Percentiles rank a stretch among this genome's conserved stretches.
phyloP scores from a whole-genome alignment of 2,113 vertebrate genomes.

The Symphodus melops region DNA sequence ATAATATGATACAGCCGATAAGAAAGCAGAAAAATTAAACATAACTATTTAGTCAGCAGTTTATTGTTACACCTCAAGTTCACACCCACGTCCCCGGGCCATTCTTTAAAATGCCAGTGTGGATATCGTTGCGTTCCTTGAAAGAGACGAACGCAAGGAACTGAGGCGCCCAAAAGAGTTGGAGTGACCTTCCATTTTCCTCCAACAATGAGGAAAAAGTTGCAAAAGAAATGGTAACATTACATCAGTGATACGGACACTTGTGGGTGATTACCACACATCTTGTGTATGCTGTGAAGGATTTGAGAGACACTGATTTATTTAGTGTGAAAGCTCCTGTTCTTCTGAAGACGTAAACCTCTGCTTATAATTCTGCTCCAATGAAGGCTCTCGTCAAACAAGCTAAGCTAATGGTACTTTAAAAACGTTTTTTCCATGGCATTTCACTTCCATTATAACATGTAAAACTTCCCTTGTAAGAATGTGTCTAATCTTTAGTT shows the following conservation, averaged over 20 bases:
- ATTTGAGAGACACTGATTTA: too few relatives aligned
- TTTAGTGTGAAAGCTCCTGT: too few relatives aligned
- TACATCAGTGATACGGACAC: not conserved
- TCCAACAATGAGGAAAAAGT: not conserved
- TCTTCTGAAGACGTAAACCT: too few relatives aligned
- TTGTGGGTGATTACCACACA: not conserved
- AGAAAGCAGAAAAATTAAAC: not conserved
- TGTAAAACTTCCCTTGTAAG: too few relatives aligned
- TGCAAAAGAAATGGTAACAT: not conserved
- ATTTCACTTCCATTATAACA: too few relatives aligned
- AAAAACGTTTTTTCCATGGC: too few relatives aligned
- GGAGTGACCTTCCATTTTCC: not conserved
- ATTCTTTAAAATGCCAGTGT: not conserved
- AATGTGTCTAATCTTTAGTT: too few relatives aligned
- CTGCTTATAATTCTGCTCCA: too few relatives aligned
- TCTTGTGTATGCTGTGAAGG: not conserved
- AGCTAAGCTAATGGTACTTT: too few relatives aligned
- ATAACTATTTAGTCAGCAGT: not conserved
- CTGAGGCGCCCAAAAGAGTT: not conserved
- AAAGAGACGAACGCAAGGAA: not conserved
- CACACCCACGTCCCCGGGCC: not conserved
- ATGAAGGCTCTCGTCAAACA: too few relatives aligned
- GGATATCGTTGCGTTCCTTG: too few relatives aligned
- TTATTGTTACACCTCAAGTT: not conserved
- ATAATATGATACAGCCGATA: not conserved